A percentile compares a stretch with the other conserved stretches of the same genome.
phyloP scores from a whole-genome alignment of 2,113 vertebrate genomes.

The Nannobrachium achirus region DNA sequence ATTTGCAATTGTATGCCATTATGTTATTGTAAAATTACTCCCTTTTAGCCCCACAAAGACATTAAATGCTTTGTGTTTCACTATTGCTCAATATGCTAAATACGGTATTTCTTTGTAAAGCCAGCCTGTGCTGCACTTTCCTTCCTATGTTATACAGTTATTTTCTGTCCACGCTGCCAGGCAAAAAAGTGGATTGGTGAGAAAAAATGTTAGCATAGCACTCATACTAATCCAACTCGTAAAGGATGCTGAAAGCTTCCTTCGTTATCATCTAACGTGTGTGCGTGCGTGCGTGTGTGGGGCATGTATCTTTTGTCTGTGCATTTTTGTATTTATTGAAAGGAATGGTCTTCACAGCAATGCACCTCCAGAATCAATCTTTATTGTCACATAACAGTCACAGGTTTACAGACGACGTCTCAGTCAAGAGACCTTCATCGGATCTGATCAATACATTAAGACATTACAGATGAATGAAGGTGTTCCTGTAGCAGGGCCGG shows the following conservation, averaged over 20 bases:
- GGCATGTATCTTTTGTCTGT: slow-evolving; percentile 28
- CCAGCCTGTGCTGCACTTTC: slow-evolving; percentile 18
- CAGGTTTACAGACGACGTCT: too few species aligned
- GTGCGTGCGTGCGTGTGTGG: slow-evolving; percentile 22
- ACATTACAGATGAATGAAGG: too few species aligned
- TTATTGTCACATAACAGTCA: too few species aligned
- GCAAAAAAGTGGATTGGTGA: slow-evolving; percentile 38
- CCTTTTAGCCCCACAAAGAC: neutral
- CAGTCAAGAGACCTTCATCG: too few species aligned
- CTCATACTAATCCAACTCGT: slow-evolving; percentile 76
- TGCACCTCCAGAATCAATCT: slow-evolving; percentile 36
- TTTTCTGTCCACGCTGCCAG: slow-evolving; percentile 29
- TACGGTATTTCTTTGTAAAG: slow-evolving; percentile 61
- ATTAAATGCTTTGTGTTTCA: slow-evolving; percentile 54
- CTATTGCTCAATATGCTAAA: slow-evolving; percentile 45
- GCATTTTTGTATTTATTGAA: slow-evolving; percentile 56
- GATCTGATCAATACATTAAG: too few species aligned
- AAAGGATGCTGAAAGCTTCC: slow-evolving; percentile 67
- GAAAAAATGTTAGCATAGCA: slow-evolving; percentile 69
- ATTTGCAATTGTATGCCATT: slow-evolving; percentile 29
- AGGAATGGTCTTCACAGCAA: slow-evolving; percentile 49
- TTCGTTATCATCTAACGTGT: slow-evolving; percentile 74
- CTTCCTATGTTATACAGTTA: slow-evolving; percentile 23
- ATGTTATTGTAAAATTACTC: neutral
- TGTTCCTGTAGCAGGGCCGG: too few species aligned